These are phyloP conservation scores for Plecturocebus donacophilus DNA, from an alignment of 2,113 vertebrate genomes.

Conservation along the genomic window DNA sequence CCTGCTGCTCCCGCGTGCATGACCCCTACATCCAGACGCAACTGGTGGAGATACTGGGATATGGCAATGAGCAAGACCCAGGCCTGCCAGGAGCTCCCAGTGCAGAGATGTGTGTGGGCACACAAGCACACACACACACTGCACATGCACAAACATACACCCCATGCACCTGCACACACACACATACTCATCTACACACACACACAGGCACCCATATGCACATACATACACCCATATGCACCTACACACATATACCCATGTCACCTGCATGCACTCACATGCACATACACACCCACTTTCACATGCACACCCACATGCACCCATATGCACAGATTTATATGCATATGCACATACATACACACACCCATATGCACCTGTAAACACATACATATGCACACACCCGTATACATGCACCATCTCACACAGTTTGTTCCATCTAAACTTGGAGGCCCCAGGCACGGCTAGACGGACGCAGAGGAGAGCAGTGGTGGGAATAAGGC, in stretches of 20 bases:
- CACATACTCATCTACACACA: rapidly evolving
- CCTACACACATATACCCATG: neutral
- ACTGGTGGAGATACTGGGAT: neutral
- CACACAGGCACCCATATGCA: too few relatives aligned
- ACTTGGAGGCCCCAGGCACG: neutral
- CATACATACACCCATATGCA: too few relatives aligned
- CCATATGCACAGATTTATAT: rapidly evolving
- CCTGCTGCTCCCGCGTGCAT: rapidly evolving
- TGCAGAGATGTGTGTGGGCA: neutral
- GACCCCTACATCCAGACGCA: too few relatives aligned
- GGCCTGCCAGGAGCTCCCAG: neutral
- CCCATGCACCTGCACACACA: rapidly evolving
- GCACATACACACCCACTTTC: neutral
- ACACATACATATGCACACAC: neutral
- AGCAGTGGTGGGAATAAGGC: neutral
- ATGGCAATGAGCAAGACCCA: too few relatives aligned
- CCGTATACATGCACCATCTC: rapidly evolving
- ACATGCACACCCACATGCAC: neutral
- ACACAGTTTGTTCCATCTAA: neutral
- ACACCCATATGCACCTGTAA: neutral
- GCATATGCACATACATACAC: neutral
- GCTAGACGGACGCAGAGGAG: neutral
- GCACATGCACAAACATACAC: rapidly evolving
- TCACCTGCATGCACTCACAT: too few relatives aligned
- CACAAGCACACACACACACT: neutral